Evolutionary conservation across 2,113 vertebrate genomes (phyloP).

Genomic region (Muntiacus reevesi): DNA sequence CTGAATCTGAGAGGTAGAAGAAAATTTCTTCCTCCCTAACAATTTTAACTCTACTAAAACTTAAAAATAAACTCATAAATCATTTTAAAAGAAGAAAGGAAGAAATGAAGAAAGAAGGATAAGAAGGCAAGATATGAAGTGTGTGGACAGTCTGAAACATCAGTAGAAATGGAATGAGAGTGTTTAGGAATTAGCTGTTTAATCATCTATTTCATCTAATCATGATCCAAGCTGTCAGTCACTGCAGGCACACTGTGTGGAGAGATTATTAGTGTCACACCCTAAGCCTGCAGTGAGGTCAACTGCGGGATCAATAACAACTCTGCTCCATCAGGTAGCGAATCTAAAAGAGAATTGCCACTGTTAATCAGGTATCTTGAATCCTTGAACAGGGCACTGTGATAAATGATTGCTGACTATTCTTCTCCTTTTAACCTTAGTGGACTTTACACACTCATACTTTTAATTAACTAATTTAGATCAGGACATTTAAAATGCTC

Average conservation of each 20-base stretch:
- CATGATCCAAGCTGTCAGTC: slow-evolving; percentile 70
- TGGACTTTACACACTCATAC: slow-evolving; percentile 67
- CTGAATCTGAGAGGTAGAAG: not conserved
- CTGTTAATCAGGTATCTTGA: slow-evolving; percentile 76
- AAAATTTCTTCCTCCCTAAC: not conserved
- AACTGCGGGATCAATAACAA: slow-evolving; percentile 78
- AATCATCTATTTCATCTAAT: slow-evolving; percentile 60
- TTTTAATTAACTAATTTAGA: slow-evolving; percentile 75
- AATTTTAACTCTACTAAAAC: not conserved
- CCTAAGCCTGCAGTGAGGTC: slow-evolving; percentile 68
- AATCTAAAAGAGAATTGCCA: slow-evolving; percentile 81
- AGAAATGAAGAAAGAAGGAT: not conserved
- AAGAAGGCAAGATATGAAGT: not conserved
- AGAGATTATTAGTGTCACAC: slow-evolving; percentile 72
- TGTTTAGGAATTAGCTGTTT: slow-evolving; percentile 72
- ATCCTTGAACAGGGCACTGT: slow-evolving; percentile 67
- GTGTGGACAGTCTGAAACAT: not conserved
- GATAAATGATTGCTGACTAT: slow-evolving; percentile 73
- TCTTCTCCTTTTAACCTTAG: slow-evolving; percentile 71
- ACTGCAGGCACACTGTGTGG: slow-evolving; percentile 5
- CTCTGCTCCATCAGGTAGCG: slow-evolving; percentile 69
- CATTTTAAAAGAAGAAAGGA: slow-evolving; percentile 12
- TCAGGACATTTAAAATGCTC: slow-evolving; percentile 36
- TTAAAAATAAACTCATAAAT: not conserved
- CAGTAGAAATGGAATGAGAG: slow-evolving; percentile 31